A percentile compares a stretch with the other conserved stretches of the same genome.
These are phyloP conservation scores for Formicarius rufipectus DNA, from an alignment of 2,113 vertebrate species.

Conservation along the genomic window DNA sequence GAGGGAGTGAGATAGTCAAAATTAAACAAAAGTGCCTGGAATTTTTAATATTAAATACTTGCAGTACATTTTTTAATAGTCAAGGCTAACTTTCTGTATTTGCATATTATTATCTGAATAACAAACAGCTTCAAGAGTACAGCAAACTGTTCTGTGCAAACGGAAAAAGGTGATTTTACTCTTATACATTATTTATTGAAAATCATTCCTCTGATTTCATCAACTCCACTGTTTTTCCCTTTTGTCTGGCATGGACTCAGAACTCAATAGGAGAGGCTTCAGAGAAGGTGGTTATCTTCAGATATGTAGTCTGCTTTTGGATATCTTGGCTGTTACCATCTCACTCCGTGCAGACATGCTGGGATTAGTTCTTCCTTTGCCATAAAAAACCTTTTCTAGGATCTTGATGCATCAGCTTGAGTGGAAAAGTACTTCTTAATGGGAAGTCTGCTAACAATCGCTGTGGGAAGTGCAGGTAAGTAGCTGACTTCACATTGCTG, in stretches of 20 bases:
- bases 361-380: not conserved
- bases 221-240: not conserved
- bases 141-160: not conserved
- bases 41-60: not conserved
- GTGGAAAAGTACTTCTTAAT: not conserved
- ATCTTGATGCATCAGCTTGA: not conserved
- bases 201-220: slow-evolving; percentile 16
- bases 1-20: not conserved
- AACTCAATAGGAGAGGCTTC: not conserved
- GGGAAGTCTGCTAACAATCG: not conserved
- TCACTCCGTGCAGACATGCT: not conserved
- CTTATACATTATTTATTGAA: slow-evolving; percentile 2
- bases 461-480: not conserved
- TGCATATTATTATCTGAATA: slow-evolving; percentile 29
- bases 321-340: not conserved
- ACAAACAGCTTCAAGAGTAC: slow-evolving; percentile 39
- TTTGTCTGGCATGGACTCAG: not conserved
- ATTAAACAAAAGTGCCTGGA: not conserved
- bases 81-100: slow-evolving; percentile 1
- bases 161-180: not conserved
- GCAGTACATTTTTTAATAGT: not conserved
- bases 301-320: not conserved
- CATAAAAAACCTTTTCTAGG: not conserved
- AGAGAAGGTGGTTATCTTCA: not conserved
- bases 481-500: not conserved